phyloP scores from a whole-genome alignment of 2,888 invertebrate species.

The Lymantria monacha region DNA sequence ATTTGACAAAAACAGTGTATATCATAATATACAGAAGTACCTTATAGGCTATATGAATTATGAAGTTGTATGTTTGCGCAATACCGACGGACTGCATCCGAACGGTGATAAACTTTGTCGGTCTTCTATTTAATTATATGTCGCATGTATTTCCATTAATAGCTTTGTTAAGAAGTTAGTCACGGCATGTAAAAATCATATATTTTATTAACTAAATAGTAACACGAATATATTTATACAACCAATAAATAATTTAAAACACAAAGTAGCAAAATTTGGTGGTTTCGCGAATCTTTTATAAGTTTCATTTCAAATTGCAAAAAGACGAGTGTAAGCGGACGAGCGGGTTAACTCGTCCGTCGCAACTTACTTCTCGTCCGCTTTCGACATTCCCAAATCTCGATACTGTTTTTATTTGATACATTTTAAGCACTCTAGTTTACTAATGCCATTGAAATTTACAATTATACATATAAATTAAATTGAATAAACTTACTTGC shows the following conservation, averaged over 20 bases:
- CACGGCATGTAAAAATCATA: not conserved
- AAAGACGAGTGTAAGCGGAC: slow-evolving; percentile 64
- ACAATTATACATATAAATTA: not conserved
- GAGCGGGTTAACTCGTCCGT: slow-evolving; percentile 51
- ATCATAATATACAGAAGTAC: slow-evolving; percentile 9
- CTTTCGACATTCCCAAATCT: slow-evolving; percentile 55
- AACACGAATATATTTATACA: not conserved
- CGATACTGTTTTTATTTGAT: slow-evolving; percentile 42
- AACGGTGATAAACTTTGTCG: slow-evolving; percentile 79
- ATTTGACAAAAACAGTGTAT: slow-evolving; percentile 12
- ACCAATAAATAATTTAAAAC: not conserved
- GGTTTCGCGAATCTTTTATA: slow-evolving; percentile 24
- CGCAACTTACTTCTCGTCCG: slow-evolving; percentile 16
- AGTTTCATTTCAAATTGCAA: slow-evolving; percentile 69
- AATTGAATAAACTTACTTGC: slow-evolving; percentile 47
- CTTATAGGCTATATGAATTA: slow-evolving; percentile 15
- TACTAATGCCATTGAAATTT: not conserved
- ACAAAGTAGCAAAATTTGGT: not conserved
- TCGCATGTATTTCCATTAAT: slow-evolving; percentile 18
- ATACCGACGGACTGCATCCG: slow-evolving; percentile 75
- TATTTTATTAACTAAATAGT: no score
- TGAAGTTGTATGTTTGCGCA: slow-evolving; percentile 65
- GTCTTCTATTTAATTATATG: slow-evolving; percentile 48
- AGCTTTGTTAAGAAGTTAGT: slow-evolving; percentile 15
- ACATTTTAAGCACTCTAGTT: slow-evolving; percentile 12